phyloP scores from a whole-genome alignment of 2,888 invertebrate genomes.

The Netelia virgata region DNA sequence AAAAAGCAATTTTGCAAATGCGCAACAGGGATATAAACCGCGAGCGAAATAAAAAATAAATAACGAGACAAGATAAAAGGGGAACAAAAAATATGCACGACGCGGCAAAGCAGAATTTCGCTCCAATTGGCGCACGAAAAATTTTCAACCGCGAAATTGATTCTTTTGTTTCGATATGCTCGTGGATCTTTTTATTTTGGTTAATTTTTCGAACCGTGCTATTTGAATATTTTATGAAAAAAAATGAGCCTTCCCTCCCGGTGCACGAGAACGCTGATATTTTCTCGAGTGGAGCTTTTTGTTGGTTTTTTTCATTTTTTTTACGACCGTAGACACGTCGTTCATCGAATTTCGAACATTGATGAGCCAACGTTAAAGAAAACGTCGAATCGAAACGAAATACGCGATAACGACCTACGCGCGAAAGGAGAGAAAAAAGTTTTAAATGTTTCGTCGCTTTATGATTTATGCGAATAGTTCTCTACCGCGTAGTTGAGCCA shows the following conservation, averaged over 20 bases:
- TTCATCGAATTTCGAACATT: too few species aligned
- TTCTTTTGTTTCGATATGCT: conserved; percentile 11
- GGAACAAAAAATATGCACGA: neutral
- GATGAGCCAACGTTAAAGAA: too few species aligned
- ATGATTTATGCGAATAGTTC: conserved; percentile 27
- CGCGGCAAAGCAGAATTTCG: neutral
- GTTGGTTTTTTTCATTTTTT: neutral
- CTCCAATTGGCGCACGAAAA: neutral
- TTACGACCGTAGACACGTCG: too few species aligned
- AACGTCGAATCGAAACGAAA: neutral
- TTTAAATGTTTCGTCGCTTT: conserved; percentile 19
- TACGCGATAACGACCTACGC: neutral
- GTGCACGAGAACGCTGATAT: neutral
- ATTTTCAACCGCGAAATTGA: neutral
- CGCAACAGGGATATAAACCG: neutral
- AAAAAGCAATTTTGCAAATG: conserved; percentile 18
- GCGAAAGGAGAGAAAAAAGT: neutral
- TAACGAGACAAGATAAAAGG: neutral
- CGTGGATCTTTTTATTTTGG: neutral
- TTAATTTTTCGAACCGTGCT: conserved; percentile 12
- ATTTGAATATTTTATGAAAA: conserved; percentile 26
- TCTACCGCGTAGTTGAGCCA: neutral
- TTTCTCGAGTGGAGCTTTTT: neutral
- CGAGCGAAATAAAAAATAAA: too few species aligned
- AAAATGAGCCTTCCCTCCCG: neutral